phyloP scores from a whole-genome alignment of 2,888 invertebrate genomes.

The Temnothorax rugatulus region DNA sequence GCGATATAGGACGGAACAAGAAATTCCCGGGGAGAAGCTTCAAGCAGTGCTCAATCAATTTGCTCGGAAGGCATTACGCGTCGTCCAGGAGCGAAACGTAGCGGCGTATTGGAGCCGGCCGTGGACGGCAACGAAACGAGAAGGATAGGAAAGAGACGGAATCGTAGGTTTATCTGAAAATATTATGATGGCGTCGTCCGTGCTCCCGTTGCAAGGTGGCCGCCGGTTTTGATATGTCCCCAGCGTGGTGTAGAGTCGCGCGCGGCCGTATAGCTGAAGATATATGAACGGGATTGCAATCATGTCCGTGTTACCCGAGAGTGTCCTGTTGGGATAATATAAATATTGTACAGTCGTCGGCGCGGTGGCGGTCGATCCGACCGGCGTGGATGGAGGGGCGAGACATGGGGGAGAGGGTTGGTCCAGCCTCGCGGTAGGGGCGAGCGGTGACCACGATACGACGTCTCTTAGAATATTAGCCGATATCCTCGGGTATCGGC shows the following conservation, averaged over 20 bases:
- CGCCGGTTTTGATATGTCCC: constrained; percentile 84
- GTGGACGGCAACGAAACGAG: constrained; percentile 46
- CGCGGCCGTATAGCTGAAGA: constrained; percentile 81
- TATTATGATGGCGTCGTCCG: constrained; percentile 81
- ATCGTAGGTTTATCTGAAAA: constrained; percentile 83
- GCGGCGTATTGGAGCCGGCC: constrained; percentile 22
- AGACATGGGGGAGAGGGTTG: constrained; percentile 28
- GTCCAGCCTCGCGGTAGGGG: constrained; percentile 48
- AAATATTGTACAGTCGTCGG: constrained; percentile 83
- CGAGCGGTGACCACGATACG: constrained; percentile 57
- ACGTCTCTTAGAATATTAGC: constrained; percentile 78
- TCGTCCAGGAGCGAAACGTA: constrained; percentile 46
- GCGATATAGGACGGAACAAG: constrained; percentile 48
- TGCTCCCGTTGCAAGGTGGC: constrained; percentile 74
- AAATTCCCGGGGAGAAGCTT: constrained; percentile 56
- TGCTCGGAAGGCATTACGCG: constrained; percentile 56
- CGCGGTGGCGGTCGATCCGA: constrained; percentile 60
- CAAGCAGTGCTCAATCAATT: constrained; percentile 61
- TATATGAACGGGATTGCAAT: constrained; percentile 85
- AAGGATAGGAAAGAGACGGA: constrained; percentile 59
- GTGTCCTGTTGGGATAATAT: constrained; percentile 85
- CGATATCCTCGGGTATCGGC: constrained; percentile 79
- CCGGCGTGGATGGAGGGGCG: constrained; percentile 49
- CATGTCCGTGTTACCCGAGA: constrained; percentile 83
- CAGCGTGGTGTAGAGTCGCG: constrained; percentile 82